Conservation (phyloP, 2,797 vertebrate genomes). For the Chaenodraco wilsoni region DNA sequence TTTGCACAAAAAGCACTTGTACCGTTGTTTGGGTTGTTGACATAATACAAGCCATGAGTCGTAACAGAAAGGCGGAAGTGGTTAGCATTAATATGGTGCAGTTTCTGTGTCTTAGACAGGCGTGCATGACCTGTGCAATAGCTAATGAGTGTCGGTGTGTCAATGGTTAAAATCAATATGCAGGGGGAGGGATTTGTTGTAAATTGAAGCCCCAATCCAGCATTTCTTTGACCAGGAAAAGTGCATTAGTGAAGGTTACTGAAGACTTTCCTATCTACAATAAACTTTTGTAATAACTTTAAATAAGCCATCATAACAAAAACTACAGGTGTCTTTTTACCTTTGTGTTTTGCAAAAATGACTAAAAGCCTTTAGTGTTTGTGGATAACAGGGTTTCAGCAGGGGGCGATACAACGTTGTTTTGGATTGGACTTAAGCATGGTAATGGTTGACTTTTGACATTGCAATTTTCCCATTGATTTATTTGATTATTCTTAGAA, state of each 20-base stretch:
- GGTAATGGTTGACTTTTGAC: neutral
- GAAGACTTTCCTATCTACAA: conserved; percentile 46
- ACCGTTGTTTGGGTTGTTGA: conserved; percentile 42
- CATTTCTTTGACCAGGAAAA: conserved; percentile 52
- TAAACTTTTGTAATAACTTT: conserved; percentile 49
- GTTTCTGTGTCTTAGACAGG: conserved; percentile 72
- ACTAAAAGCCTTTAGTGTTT: conserved; percentile 56
- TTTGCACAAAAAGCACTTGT: conserved; percentile 54
- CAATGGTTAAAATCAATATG: conserved; percentile 52
- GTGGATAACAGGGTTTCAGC: conserved; percentile 72
- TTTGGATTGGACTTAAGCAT: conserved; percentile 41
- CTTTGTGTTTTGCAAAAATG: conserved; percentile 55
- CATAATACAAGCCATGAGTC: conserved; percentile 55
- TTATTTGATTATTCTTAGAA: conserved; percentile 39
- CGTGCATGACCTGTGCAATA: conserved; percentile 73
- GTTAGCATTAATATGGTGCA: conserved; percentile 49
- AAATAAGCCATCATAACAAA: conserved; percentile 72
- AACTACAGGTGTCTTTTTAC: conserved; percentile 63
- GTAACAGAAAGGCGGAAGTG: conserved; percentile 21
- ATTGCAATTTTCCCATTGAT: conserved; percentile 25
- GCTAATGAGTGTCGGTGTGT: conserved; percentile 60
- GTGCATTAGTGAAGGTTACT: conserved; percentile 43
- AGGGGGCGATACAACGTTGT: conserved; percentile 38
- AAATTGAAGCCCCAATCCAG: conserved; percentile 54
- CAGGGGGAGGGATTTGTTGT: conserved; percentile 46